These are phyloP conservation scores for Diceros bicornis DNA, from an alignment of 2,797 vertebrate species.

Conservation along the genomic window DNA sequence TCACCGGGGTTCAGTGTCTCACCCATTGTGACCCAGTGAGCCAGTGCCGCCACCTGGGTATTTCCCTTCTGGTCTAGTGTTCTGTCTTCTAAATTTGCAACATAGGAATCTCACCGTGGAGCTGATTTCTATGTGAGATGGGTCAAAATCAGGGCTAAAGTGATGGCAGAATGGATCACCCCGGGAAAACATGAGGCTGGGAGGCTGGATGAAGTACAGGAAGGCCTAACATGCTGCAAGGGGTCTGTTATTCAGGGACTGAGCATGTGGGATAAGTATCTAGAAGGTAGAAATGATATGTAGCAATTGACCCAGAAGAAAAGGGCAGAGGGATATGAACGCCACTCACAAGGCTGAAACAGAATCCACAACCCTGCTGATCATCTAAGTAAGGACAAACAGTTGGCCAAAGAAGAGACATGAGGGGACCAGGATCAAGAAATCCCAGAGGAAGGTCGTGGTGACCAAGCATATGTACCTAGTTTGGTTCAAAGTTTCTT, in stretches of 20 bases:
- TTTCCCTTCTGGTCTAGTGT: background rate
- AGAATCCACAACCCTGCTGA: background rate
- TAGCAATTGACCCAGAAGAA: background rate
- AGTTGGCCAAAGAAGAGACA: background rate
- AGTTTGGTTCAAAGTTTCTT: background rate
- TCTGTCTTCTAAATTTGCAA: background rate
- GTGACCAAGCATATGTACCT: background rate
- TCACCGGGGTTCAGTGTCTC: background rate
- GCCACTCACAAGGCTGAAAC: background rate
- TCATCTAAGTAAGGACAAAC: background rate
- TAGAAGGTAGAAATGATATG: background rate
- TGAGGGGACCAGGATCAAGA: background rate
- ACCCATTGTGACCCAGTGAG: background rate
- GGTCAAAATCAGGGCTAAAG: background rate
- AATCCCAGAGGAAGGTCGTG: background rate
- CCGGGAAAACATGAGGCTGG: background rate
- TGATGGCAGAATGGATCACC: background rate
- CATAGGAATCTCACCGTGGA: no score
- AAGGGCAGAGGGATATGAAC: background rate
- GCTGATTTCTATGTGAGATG: background rate
- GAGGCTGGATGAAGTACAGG: background rate
- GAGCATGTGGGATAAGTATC: background rate
- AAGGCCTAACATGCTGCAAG: background rate
- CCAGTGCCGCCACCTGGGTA: accelerated
- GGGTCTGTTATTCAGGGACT: background rate